Evolutionary conservation across 1,140 invertebrate species (phyloP).

Genomic region (Drosophila busckii): DNA sequence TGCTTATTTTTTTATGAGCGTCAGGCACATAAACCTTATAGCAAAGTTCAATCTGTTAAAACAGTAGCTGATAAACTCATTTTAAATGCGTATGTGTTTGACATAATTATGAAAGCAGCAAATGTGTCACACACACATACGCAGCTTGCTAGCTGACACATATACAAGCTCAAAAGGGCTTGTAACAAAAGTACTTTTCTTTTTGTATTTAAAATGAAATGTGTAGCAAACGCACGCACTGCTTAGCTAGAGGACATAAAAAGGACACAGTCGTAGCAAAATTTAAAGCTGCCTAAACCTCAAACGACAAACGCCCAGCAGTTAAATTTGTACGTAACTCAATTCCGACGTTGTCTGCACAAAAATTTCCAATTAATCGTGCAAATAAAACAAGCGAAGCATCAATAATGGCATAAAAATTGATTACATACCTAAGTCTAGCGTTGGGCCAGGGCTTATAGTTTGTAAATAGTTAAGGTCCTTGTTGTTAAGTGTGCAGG

Average conservation of each 20-base stretch:
- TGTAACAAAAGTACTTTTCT: constrained; percentile 70
- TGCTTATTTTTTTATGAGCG: no score
- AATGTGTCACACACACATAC: constrained; percentile 48
- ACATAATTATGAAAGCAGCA: constrained; percentile 74
- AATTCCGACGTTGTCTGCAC: constrained; percentile 36
- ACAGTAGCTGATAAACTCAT: constrained; percentile 55
- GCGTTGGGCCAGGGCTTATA: constrained; percentile 16
- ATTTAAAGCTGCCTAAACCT: constrained; percentile 36
- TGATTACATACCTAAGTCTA: constrained; percentile 52
- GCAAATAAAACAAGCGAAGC: constrained; percentile 59
- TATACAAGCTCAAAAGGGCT: constrained; percentile 46
- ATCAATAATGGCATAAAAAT: constrained; percentile 75
- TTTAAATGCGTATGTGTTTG: constrained; percentile 45
- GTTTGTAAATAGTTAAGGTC: constrained; percentile 44
- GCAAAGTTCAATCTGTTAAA: constrained; percentile 1
- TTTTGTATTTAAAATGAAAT: constrained; percentile 58
- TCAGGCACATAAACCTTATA: constrained; percentile 12
- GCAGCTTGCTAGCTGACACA: constrained; percentile 23
- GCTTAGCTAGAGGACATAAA: constrained; percentile 40
- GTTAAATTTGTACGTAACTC: constrained; percentile 57
- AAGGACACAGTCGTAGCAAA: constrained; percentile 34
- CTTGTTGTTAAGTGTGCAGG: constrained; percentile 43
- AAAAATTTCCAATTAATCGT: constrained; percentile 47
- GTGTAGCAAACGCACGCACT: constrained; percentile 26
- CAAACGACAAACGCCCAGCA: constrained; percentile 53